Evolutionary conservation across 1,140 invertebrate species (phyloP).

Genomic region (Kradibia gibbosae): DNA sequence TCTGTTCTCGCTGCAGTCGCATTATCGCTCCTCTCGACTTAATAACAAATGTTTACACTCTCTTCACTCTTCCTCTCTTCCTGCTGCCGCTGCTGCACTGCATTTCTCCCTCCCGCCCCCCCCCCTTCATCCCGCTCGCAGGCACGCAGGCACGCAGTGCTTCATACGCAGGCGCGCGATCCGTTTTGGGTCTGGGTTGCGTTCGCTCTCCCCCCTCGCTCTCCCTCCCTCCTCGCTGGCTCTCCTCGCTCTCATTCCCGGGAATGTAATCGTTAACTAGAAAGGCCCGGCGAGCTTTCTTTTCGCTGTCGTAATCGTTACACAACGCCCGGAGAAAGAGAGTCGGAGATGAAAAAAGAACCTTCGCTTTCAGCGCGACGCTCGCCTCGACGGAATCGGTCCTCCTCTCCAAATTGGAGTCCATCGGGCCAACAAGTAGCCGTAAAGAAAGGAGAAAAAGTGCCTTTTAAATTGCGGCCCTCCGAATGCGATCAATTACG

Average conservation of each 20-base stretch:
- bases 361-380: conserved; percentile 41
- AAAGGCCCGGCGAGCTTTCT: conserved; percentile 31
- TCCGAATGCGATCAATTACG: conserved; percentile 11
- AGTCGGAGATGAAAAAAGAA: conserved; percentile 9
- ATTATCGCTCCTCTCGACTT: not conserved
- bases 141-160: too few relatives aligned
- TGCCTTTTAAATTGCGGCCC: not conserved
- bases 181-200: too few relatives aligned
- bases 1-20: not conserved
- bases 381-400: not conserved
- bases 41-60: conserved; percentile 20
- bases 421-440: not conserved
- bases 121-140: not conserved
- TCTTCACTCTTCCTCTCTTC: not conserved
- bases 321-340: conserved; percentile 27
- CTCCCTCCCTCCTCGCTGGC: not conserved
- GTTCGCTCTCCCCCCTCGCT: not conserved
- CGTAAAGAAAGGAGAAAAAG: not conserved
- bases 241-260: not conserved
- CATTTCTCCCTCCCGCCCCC: too few relatives aligned
- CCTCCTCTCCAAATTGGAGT: not conserved
- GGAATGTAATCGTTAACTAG: not conserved
- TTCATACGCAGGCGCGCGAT: too few relatives aligned
- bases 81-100: too few relatives aligned
- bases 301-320: conserved; percentile 36